phyloP scores from a whole-genome alignment of 2,113 vertebrate genomes.

The Eurypyga helias region DNA sequence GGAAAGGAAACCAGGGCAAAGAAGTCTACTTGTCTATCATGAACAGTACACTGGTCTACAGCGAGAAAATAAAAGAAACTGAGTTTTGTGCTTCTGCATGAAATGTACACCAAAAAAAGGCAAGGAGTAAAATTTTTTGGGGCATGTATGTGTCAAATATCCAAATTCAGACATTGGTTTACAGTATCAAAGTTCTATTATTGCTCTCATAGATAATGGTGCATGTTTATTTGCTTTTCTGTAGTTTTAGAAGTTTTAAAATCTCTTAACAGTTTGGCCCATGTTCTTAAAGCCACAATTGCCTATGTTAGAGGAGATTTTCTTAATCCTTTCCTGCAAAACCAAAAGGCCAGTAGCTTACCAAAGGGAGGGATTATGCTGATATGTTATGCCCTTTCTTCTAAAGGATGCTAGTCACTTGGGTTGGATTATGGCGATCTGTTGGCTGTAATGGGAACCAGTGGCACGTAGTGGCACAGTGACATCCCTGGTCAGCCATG shows the following conservation, averaged over 20 bases:
- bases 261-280: neutral
- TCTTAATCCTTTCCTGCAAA: neutral
- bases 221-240: neutral
- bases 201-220: neutral
- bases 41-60: neutral
- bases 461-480: neutral
- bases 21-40: neutral
- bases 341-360: neutral
- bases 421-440: neutral
- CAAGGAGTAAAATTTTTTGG: neutral
- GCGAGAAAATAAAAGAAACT: neutral
- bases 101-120: neutral
- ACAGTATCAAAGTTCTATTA: neutral
- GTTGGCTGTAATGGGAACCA: neutral
- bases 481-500: accelerated
- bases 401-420: neutral
- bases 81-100: neutral
- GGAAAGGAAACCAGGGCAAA: neutral
- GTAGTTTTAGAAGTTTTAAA: neutral
- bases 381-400: neutral
- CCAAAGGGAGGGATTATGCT: neutral
- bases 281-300: neutral
- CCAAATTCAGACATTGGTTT: neutral
- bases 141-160: neutral
- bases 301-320: neutral